Evolutionary conservation across 2,797 vertebrate species (phyloP).

Genomic region (Danio tinwini): DNA sequence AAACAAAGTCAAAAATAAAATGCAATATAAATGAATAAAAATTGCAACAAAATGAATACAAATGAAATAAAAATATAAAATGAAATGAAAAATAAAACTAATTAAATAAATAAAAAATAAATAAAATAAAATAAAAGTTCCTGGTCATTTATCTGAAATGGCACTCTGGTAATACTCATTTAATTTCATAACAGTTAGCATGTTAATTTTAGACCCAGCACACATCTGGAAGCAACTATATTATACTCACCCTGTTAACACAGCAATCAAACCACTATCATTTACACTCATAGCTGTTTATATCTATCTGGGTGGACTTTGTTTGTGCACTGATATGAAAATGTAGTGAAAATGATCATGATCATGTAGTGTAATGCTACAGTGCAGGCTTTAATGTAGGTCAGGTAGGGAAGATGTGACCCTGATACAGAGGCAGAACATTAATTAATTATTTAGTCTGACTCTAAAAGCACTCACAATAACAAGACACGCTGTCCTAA

Average conservation of each 20-base stretch:
- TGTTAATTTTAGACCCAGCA: constrained; percentile 9
- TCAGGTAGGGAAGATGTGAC: constrained; percentile 25
- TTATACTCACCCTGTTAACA: background rate
- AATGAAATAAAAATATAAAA: background rate
- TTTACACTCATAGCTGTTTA: constrained; percentile 18
- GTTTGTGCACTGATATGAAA: background rate
- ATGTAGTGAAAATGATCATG: constrained; percentile 8
- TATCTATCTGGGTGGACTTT: constrained; percentile 16
- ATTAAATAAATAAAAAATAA: background rate
- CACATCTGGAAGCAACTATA: background rate
- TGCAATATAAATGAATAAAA: too few species aligned
- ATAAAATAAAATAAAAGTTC: background rate
- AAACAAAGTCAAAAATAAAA: too few species aligned
- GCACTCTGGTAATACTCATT: background rate
- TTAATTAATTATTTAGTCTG: constrained; percentile 52
- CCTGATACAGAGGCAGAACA: constrained; percentile 37
- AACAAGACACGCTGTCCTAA: constrained; percentile 8
- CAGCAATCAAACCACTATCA: constrained; percentile 5
- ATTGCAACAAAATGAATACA: too few species aligned
- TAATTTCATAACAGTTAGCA: background rate
- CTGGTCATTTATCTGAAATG: background rate
- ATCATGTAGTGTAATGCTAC: background rate
- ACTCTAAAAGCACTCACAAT: constrained; percentile 35
- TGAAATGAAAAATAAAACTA: too few species aligned
- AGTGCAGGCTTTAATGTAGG: constrained; percentile 40